phyloP scores from a whole-genome alignment of 2,888 invertebrate species.

The Taphrorychus bicolor region DNA sequence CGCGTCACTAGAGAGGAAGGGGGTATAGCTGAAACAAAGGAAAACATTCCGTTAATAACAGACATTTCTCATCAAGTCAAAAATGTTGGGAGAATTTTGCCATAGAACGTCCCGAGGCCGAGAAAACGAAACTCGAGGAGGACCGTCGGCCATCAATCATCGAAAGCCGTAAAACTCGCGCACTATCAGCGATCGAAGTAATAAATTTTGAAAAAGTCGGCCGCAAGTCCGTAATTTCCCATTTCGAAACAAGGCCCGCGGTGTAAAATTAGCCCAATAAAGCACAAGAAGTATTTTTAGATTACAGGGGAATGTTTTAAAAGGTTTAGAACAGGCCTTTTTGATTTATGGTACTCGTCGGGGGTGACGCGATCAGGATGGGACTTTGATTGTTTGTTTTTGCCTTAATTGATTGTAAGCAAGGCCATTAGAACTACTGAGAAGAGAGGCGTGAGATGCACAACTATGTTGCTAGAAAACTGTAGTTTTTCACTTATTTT shows the following conservation, averaged over 20 bases:
- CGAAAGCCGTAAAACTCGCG: constrained; percentile 18
- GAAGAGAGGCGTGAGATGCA: too few species aligned
- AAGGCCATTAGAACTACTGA: too few species aligned
- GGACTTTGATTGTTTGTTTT: background rate
- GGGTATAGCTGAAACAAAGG: constrained; percentile 37
- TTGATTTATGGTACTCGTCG: constrained; percentile 32
- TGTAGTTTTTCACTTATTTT: too few species aligned
- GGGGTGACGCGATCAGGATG: constrained; percentile 4
- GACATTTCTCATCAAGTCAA: constrained; percentile 29
- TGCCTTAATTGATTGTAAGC: too few species aligned
- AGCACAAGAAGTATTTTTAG: constrained; percentile 32
- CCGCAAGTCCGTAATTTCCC: constrained; percentile 29
- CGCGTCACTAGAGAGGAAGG: constrained; percentile 30
- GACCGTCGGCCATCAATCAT: constrained; percentile 33
- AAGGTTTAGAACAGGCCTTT: constrained; percentile 33
- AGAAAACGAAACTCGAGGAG: background rate
- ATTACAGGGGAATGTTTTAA: constrained; percentile 39
- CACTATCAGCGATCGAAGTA: constrained; percentile 33
- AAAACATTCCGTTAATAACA: background rate
- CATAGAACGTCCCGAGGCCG: background rate
- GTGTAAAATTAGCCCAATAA: constrained; percentile 42
- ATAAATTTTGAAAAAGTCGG: constrained; percentile 35
- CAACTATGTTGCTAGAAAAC: too few species aligned
- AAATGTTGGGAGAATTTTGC: too few species aligned
- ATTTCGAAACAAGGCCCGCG: constrained; percentile 35